Evolutionary conservation across 2,888 invertebrate species (phyloP).

Genomic region (Galeruca laticollis): DNA sequence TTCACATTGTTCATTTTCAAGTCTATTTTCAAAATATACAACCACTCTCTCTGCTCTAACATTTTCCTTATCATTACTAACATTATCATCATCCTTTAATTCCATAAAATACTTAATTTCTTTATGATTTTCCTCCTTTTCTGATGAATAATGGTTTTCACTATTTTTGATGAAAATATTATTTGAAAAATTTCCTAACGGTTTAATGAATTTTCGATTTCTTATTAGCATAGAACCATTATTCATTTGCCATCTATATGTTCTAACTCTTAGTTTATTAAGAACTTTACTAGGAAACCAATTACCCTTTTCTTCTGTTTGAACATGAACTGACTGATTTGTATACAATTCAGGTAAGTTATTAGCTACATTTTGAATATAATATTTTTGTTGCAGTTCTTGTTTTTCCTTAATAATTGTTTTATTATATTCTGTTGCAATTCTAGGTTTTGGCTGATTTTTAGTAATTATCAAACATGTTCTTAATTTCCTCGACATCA

Average conservation of each 20-base stretch:
- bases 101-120: not conserved
- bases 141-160: not conserved
- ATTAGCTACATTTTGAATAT: too few species aligned
- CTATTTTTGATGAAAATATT: not conserved
- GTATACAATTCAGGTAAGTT: too few species aligned
- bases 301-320: slow-evolving; percentile 13
- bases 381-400: too few species aligned
- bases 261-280: slow-evolving; percentile 21
- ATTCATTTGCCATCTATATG: slow-evolving; percentile 22
- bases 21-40: too few species aligned
- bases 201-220: slow-evolving; percentile 28
- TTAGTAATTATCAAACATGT: not conserved
- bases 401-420: too few species aligned
- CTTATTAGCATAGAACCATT: slow-evolving; percentile 21
- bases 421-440: too few species aligned
- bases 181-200: not conserved
- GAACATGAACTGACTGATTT: slow-evolving; percentile 20
- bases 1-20: too few species aligned
- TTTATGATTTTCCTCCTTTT: not conserved
- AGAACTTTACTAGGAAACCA: slow-evolving; percentile 22
- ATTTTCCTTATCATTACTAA: too few species aligned
- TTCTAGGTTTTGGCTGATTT: slow-evolving; percentile 1
- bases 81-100: too few species aligned
- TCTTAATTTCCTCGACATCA: slow-evolving; percentile 21
- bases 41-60: too few species aligned